Percentiles rank a stretch among this genome's conserved stretches.
Evolutionary conservation across 2,888 invertebrate genomes (phyloP).

Genomic region (Phaonia tiefii): DNA sequence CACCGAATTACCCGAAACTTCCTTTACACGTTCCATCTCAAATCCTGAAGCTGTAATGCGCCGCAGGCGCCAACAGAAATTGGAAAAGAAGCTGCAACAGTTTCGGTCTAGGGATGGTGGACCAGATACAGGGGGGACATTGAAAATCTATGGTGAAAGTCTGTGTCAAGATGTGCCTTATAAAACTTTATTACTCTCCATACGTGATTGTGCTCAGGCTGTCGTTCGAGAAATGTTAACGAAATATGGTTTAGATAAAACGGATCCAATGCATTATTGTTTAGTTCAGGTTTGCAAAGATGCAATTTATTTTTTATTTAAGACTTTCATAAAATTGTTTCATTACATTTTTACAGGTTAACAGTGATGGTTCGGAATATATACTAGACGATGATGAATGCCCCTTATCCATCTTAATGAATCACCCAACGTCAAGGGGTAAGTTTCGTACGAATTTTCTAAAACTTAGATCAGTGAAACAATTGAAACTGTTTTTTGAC

Average conservation of each 20-base stretch:
- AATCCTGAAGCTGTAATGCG: conserved; percentile 99
- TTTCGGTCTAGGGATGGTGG: conserved; percentile 97
- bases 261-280: conserved; percentile 95
- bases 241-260: conserved; percentile 96
- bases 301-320: background rate
- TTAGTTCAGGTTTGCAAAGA: conserved; percentile 88
- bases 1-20: conserved; percentile 98
- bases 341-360: conserved; percentile 81
- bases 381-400: conserved; percentile 98
- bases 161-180: conserved; percentile 98
- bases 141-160: conserved; percentile 98
- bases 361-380: conserved; percentile 89
- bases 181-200: conserved; percentile 96
- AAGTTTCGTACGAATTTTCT: too few species aligned
- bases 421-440: conserved; percentile 92
- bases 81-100: conserved; percentile 97
- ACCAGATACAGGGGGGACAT: conserved; percentile 94
- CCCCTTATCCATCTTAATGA: conserved; percentile 96
- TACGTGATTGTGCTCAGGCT: conserved; percentile 94
- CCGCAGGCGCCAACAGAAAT: conserved; percentile 95
- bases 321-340: conserved; percentile 33
- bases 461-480: too few species aligned
- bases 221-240: conserved; percentile 98
- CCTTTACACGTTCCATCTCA: conserved; percentile 98
- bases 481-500: too few species aligned